These are phyloP conservation scores for Tethea ocularis DNA, from an alignment of 2,888 invertebrate genomes.

Conservation along the genomic window DNA sequence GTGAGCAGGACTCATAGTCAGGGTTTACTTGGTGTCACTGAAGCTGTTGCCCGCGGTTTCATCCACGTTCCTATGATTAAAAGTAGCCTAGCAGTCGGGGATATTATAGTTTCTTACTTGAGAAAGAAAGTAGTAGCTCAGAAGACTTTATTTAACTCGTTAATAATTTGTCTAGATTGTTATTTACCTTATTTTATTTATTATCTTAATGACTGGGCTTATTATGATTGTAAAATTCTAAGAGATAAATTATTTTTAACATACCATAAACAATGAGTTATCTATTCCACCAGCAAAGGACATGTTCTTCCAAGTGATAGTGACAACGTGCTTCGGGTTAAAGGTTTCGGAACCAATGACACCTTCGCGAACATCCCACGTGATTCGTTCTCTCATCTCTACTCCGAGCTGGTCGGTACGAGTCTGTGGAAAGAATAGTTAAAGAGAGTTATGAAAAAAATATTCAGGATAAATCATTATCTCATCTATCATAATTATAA, in stretches of 20 bases:
- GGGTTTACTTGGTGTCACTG: not conserved
- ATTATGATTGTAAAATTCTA: not conserved
- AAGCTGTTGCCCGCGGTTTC: not conserved
- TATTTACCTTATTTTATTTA: no score
- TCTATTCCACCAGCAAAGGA: slow-evolving; percentile 95
- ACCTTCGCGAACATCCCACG: slow-evolving; percentile 95
- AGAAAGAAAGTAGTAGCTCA: no score
- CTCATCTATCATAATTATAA: no score
- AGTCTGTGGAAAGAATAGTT: slow-evolving; percentile 54
- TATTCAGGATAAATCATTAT: no score
- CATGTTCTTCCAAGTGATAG: slow-evolving; percentile 98
- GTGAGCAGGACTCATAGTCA: not conserved
- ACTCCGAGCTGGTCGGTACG: slow-evolving; percentile 93
- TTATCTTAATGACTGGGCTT: not conserved
- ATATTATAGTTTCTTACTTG: no score
- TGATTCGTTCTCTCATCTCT: slow-evolving; percentile 92
- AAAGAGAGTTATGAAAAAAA: no score
- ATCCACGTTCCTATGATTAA: no score
- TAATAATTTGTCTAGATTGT: no score
- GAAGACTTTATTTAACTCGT: no score
- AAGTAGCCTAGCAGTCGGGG: no score
- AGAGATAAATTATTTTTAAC: not conserved
- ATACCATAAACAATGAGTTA: slow-evolving; percentile 88
- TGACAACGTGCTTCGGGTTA: slow-evolving; percentile 94
- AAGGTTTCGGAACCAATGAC: slow-evolving; percentile 96